Conservation (phyloP, 2,888 invertebrate species). For the Eumerus sabulonum region DNA sequence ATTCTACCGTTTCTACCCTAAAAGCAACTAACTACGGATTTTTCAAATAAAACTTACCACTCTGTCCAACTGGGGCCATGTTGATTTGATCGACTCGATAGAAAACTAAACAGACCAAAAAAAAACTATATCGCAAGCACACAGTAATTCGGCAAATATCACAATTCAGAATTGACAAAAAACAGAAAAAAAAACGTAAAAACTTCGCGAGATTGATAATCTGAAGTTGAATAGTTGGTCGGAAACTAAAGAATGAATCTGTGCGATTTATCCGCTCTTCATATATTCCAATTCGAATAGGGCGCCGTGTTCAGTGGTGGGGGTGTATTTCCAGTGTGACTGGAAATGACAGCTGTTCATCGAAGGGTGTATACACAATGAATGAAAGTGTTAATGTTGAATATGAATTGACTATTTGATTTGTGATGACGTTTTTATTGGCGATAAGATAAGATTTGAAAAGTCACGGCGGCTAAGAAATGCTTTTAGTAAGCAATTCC, state of each 20-base stretch:
- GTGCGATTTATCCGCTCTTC: constrained; percentile 54
- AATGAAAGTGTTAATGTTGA: neutral
- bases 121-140: too few relatives aligned
- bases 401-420: constrained; percentile 17
- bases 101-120: constrained; percentile 34
- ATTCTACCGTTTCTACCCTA: too few relatives aligned
- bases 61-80: constrained; percentile 70
- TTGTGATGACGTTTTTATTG: too few relatives aligned
- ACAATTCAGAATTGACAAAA: constrained; percentile 26
- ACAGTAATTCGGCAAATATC: too few relatives aligned
- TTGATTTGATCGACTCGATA: constrained; percentile 25
- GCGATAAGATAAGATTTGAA: too few relatives aligned
- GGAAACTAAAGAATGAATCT: constrained; percentile 61
- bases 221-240: constrained; percentile 56
- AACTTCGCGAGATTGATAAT: too few relatives aligned
- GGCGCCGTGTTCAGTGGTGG: constrained; percentile 3
- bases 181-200: constrained; percentile 19
- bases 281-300: constrained; percentile 42
- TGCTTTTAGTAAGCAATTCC: too few relatives aligned
- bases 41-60: constrained; percentile 62
- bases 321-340: too few relatives aligned
- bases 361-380: constrained; percentile 24
- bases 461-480: too few relatives aligned
- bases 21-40: neutral
- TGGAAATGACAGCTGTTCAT: constrained; percentile 14